A percentile compares a stretch with the other conserved stretches of the same genome.
These are phyloP conservation scores for Pyrocoelia pectoralis DNA, from an alignment of 2,888 invertebrate genomes.

Conservation along the genomic window DNA sequence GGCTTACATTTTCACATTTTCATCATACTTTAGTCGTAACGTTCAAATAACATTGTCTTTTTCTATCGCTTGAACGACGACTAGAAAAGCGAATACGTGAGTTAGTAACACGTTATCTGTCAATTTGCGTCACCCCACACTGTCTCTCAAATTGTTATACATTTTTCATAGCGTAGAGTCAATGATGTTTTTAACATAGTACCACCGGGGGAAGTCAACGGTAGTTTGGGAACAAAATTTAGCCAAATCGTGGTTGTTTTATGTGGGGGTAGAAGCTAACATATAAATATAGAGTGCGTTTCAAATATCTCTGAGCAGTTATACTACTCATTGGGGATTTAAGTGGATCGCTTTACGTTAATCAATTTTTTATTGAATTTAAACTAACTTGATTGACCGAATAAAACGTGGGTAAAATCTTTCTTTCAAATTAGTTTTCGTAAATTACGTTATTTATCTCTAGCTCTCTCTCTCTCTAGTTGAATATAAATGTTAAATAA, in stretches of 20 bases:
- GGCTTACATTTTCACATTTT: slow-evolving; percentile 31
- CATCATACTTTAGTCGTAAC: slow-evolving; percentile 31
- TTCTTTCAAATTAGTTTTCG: slow-evolving; percentile 5
- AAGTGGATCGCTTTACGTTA: slow-evolving; percentile 21
- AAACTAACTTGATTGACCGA: slow-evolving; percentile 8
- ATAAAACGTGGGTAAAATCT: slow-evolving; percentile 4
- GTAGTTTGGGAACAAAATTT: slow-evolving; percentile 26
- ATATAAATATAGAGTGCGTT: slow-evolving; percentile 29
- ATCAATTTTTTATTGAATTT: slow-evolving; percentile 25
- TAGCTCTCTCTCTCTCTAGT: too few relatives aligned
- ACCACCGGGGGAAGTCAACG: slow-evolving; percentile 24
- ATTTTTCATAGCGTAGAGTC: slow-evolving; percentile 36
- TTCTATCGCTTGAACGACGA: slow-evolving; percentile 3
- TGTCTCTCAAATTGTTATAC: slow-evolving; percentile 36
- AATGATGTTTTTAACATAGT: slow-evolving; percentile 37
- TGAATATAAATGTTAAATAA: too few relatives aligned
- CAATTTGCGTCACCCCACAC: slow-evolving; percentile 35
- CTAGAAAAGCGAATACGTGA: slow-evolving; percentile 20
- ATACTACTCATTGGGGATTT: slow-evolving; percentile 20
- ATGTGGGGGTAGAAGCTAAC: slow-evolving; percentile 20
- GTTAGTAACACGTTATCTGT: slow-evolving; percentile 33
- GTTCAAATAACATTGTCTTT: slow-evolving; percentile 21
- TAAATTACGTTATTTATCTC: too few relatives aligned
- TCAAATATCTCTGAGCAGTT: slow-evolving; percentile 19
- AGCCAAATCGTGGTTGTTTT: slow-evolving; percentile 27